phyloP scores from a whole-genome alignment of 64 coral and sea anemone species.

The Exaiptasia diaphana region DNA sequence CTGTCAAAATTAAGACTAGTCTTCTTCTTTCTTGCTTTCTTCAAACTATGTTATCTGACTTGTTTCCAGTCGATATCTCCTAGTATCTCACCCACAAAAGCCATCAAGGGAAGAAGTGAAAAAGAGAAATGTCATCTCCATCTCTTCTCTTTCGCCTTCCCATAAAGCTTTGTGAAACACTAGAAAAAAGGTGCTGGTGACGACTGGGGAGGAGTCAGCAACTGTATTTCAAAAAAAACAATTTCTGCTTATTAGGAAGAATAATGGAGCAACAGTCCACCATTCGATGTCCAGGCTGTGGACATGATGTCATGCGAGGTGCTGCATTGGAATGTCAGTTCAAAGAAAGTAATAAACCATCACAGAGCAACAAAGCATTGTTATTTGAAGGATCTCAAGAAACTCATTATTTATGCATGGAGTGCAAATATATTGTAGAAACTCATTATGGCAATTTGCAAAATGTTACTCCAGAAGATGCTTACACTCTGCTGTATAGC shows the following conservation, averaged over 20 bases:
- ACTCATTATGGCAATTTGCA: conserved; percentile 78
- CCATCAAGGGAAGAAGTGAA: too few species aligned
- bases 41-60: too few species aligned
- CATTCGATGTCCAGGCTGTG: conserved; percentile 84
- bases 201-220: background rate
- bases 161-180: too few species aligned
- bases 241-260: background rate
- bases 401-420: conserved; percentile 83
- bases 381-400: conserved; percentile 61
- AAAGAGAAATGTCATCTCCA: too few species aligned
- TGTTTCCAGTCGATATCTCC: too few species aligned
- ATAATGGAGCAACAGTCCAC: conserved; percentile 17
- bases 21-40: too few species aligned
- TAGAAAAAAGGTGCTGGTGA: too few species aligned
- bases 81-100: too few species aligned
- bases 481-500: conserved; percentile 73
- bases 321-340: conserved; percentile 81
- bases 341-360: conserved; percentile 37
- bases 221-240: background rate
- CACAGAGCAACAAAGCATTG: conserved; percentile 19
- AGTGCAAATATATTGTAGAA: conserved; percentile 94
- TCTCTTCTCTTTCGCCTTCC: too few species aligned
- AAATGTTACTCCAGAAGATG: conserved; percentile 79
- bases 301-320: conserved; percentile 75
- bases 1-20: too few species aligned